These are phyloP conservation scores for Distichodus sexfasciatus DNA, from an alignment of 2,797 vertebrate species.

Conservation along the genomic window DNA sequence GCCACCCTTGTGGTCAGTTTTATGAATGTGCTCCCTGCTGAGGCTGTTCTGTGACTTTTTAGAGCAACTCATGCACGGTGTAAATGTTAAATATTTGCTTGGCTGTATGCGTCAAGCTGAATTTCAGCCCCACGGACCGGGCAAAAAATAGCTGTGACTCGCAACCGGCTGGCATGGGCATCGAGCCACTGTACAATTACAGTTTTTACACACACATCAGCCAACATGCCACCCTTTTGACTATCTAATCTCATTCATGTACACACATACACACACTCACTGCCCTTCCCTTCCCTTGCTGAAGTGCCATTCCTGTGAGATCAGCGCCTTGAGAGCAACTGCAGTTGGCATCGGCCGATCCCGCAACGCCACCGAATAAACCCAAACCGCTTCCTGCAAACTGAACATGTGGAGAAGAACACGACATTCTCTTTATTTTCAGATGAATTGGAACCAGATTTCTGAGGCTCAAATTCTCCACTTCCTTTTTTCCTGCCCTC, in stretches of 20 bases:
- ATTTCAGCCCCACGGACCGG: too few species aligned
- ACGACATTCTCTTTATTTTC: background rate
- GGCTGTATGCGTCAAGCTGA: too few species aligned
- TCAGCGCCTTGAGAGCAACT: background rate
- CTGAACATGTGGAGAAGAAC: background rate
- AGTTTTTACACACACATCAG: background rate
- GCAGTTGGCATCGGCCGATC: background rate
- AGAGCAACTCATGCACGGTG: too few species aligned
- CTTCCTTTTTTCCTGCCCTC: background rate
- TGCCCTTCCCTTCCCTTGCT: too few species aligned
- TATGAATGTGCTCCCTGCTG: too few species aligned
- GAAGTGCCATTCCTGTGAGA: background rate
- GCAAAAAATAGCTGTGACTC: too few species aligned
- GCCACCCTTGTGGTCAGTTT: too few species aligned
- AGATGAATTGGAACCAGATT: background rate
- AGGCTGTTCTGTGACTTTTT: too few species aligned
- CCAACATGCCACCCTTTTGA: background rate
- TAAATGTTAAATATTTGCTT: too few species aligned
- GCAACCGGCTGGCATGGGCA: background rate
- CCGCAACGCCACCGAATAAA: background rate
- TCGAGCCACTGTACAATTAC: background rate
- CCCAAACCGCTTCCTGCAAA: conserved; percentile 6
- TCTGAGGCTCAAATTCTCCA: background rate
- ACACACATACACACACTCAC: background rate
- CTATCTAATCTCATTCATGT: background rate